These are phyloP conservation scores for Caenorhabditis sp. DNA, from an alignment of 2,888 invertebrate genomes.

Conservation along the genomic window DNA sequence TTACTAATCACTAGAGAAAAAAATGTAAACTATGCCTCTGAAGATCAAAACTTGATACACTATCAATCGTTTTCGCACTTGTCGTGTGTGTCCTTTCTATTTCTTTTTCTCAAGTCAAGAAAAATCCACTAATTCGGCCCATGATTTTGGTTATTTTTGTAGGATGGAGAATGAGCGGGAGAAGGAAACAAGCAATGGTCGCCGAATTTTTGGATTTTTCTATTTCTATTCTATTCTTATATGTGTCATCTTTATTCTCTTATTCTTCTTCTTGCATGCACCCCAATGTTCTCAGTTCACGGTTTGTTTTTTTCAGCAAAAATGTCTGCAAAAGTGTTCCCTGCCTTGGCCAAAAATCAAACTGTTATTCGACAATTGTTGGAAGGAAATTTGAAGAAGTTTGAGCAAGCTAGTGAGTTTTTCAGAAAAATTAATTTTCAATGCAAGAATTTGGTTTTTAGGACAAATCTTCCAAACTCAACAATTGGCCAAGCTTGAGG, in stretches of 20 bases:
- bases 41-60: neutral
- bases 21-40: too few species aligned
- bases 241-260: too few species aligned
- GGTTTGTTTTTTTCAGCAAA: slow-evolving; percentile 19
- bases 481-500: slow-evolving; percentile 48
- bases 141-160: slow-evolving; percentile 4
- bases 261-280: neutral
- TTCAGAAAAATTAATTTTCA: neutral
- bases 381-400: slow-evolving; percentile 40
- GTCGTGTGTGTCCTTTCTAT: neutral
- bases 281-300: neutral
- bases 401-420: slow-evolving; percentile 51
- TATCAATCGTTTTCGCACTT: neutral
- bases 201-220: slow-evolving; percentile 5
- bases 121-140: slow-evolving; percentile 6
- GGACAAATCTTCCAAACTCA: slow-evolving; percentile 33
- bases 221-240: slow-evolving; percentile 4
- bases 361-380: slow-evolving; percentile 42
- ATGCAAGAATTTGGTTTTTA: slow-evolving; percentile 5
- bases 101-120: neutral
- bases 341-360: slow-evolving; percentile 44
- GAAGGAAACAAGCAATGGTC: slow-evolving; percentile 5
- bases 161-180: slow-evolving; percentile 16
- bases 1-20: too few species aligned
- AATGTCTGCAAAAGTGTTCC: slow-evolving; percentile 36